Base-by-base conservation (phyloP, 1,140 invertebrate species). In the Spodoptera litura region DNA sequence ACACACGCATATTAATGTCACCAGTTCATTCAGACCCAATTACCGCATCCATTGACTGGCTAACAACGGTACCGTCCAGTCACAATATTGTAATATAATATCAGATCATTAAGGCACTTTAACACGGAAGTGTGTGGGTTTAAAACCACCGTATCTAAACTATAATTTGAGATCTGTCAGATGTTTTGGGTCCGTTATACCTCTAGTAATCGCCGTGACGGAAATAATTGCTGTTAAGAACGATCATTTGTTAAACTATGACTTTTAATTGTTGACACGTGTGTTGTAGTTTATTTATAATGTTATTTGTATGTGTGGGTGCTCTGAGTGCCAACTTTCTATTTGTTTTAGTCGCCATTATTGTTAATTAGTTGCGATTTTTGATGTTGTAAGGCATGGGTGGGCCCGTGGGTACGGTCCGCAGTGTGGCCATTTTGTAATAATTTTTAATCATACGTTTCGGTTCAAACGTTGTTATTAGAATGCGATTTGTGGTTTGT, bases 71-170 rank as follows among this genome's bases (percentile, higher is more conserved):
- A 85, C 71, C 71, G 82, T 73, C 82, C 81, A 80, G 84, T 89
- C 88, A 89, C 88, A 91, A 88, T 91, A 92, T 90, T 89, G 91
- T 91, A 93, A 92, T 90, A 92, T 91, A 93, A 94, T 92, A 93
- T 92, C 87, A 89, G 88, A 91, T 91, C 92, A 93, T 94, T 94
- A 94, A 90, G 83, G 88, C 87, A 87, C 80, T 88, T 87, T 88
- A 88, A 92, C 86, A 85, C 89, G 93, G 93, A 94, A 93, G 90
- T 88, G 93, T 93, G 93, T 94, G 93, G 93, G 93, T 93, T 92
- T 91, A 82, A 92, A 93, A 93, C 85, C 90, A 89, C 91, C 93
- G 93, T 93, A 91, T 84, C 93, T 84, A 93, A 94, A 92, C 88
- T 94, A 93, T 94, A 93, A 94, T 93, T 93, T 90, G 89, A 93